phyloP scores from a whole-genome alignment of 1,140 invertebrate genomes.

The Phymastichus coffea region DNA sequence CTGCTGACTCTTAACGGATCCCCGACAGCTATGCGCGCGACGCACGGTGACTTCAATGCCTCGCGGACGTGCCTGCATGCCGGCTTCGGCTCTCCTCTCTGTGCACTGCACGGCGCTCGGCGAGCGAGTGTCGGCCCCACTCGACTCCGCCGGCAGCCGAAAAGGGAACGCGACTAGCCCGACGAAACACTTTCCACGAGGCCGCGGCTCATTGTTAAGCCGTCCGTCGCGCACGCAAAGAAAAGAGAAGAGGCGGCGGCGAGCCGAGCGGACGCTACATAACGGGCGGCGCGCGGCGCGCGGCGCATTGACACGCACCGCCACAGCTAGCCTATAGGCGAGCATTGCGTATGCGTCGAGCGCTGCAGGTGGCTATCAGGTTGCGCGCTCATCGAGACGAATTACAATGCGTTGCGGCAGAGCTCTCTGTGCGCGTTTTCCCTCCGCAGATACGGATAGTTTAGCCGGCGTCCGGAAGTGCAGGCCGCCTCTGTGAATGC shows the following conservation, averaged over 20 bases:
- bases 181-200: no score
- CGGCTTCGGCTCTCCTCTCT: background rate
- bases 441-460: background rate
- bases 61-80: background rate
- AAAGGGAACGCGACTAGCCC: no score
- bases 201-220: no score
- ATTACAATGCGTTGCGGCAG: conserved; percentile 41
- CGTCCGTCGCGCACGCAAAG: no score
- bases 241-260: background rate
- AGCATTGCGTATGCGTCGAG: background rate
- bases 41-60: conserved; percentile 5
- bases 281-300: background rate
- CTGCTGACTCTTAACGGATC: no score
- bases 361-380: conserved; percentile 34
- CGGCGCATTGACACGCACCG: conserved; percentile 39
- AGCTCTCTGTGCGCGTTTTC: background rate
- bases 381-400: conserved; percentile 47
- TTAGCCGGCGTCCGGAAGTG: no score
- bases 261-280: background rate
- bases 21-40: no score
- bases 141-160: no score
- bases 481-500: no score
- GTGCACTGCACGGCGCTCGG: background rate
- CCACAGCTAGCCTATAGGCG: conserved; percentile 25
- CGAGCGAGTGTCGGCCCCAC: no score